Base-by-base conservation (phyloP, 2,113 vertebrate genomes). In the Atrichornis clamosus region DNA sequence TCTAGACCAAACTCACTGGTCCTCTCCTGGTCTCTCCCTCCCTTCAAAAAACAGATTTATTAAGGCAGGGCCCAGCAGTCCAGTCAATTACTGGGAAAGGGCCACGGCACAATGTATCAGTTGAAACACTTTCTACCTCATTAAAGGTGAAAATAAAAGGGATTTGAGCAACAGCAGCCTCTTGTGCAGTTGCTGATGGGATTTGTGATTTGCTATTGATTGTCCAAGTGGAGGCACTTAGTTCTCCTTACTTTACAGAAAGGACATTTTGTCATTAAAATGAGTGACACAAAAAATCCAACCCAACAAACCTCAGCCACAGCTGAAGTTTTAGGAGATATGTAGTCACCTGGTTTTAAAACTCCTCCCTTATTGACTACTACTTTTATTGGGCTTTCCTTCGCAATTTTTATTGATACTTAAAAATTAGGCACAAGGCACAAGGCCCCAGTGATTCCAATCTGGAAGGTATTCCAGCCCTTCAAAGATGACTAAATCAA, bases 131-230 rank as follows among this genome's bases (percentile, higher is more conserved):
- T 95, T 96, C 90, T 96, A 93, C 86, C 63, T 97, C 93, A 96
- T 97, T 96, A 96, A 97, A 95, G 86, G 95, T 93, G 95, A 97
- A 97, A 97, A 95, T 96, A 94, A 96, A 96, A 93, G 73, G 39
- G 81, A 95, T 89, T 92, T 92, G 91, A 95, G 81, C 79, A 94
- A 94, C 82, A 93, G 79, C 85, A 97, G 84, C 82, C 72, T 87
- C 86, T 86, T 79, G 49, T 55, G 55, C 0, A 1, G 80, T 84
- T 92, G 88, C 84, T 96, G 96, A 96, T 96, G 73, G 73, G 95
- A 90, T 95, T 15, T 74, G 30, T 95, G 97, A 97, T 97, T 95
- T 93, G 52, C 73, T 97, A 94, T 95, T 93, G 94, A 97, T 97
- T 97, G 94, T 94, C 75, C 91, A 89, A 95, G 90, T 5, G 7